Evolutionary conservation across 2,888 invertebrate species (phyloP).

Genomic region (Drepanosiphum platanoidis): DNA sequence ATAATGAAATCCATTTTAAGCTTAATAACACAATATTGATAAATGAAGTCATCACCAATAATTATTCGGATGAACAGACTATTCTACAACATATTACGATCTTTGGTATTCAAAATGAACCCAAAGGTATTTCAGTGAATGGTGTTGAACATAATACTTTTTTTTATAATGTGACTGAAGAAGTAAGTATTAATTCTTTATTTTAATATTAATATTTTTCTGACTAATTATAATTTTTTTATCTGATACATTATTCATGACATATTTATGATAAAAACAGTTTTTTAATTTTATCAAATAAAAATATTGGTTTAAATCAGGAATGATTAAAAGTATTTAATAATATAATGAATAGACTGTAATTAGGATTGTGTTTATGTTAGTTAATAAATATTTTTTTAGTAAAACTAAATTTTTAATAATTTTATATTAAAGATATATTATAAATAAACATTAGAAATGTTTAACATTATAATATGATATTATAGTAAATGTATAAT

Average conservation of each 20-base stretch:
- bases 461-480: too few relatives aligned
- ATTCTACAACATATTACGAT: conserved; percentile 42
- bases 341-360: background rate
- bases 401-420: too few relatives aligned
- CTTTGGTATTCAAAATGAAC: conserved; percentile 48
- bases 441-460: too few relatives aligned
- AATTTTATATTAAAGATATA: too few relatives aligned
- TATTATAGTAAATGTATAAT: too few relatives aligned
- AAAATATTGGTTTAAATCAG: background rate
- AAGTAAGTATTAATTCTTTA: too few relatives aligned
- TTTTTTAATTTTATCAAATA: too few relatives aligned
- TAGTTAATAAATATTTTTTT: too few relatives aligned
- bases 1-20: conserved; percentile 50
- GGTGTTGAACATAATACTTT: background rate
- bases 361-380: too few relatives aligned
- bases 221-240: background rate
- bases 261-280: background rate
- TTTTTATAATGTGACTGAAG: conserved; percentile 48
- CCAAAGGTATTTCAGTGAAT: conserved; percentile 34
- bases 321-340: too few relatives aligned
- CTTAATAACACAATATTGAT: conserved; percentile 8
- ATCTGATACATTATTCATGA: background rate
- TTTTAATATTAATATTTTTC: background rate
- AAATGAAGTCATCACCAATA: conserved; percentile 43
- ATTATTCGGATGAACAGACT: conserved; percentile 38